Conservation (phyloP, 1,140 invertebrate genomes). For the Scylla paramamosain region DNA sequence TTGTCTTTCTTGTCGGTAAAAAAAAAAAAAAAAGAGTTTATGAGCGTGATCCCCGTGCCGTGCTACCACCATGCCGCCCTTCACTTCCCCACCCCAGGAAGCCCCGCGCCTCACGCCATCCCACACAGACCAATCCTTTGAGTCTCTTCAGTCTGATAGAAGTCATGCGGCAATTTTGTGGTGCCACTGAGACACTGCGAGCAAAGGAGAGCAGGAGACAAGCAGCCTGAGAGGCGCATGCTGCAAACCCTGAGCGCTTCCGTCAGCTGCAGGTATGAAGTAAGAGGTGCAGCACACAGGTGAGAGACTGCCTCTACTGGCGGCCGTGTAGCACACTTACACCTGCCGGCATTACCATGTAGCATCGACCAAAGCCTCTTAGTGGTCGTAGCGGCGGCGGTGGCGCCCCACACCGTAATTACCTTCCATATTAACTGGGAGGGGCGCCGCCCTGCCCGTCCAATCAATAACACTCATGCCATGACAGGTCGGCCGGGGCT, state of each 20-base stretch:
- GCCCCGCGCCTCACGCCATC: not conserved
- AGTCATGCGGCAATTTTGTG: not conserved
- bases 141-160: not conserved
- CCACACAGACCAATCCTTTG: not conserved
- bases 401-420: not conserved
- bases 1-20: no score
- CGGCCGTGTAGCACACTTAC: not conserved
- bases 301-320: not conserved
- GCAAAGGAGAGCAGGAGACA: not conserved
- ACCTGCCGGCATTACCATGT: conserved; percentile 10
- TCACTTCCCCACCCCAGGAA: not conserved
- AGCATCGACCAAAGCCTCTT: conserved; percentile 12
- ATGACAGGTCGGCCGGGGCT: conserved; percentile 45
- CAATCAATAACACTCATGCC: conserved; percentile 42
- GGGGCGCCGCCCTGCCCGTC: not conserved
- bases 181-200: not conserved
- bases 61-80: not conserved
- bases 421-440: conserved; percentile 13
- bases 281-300: not conserved
- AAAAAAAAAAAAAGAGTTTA: no score
- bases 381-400: not conserved
- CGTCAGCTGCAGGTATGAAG: not conserved
- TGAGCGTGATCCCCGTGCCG: not conserved
- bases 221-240: not conserved
- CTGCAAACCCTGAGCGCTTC: not conserved